Evolutionary conservation across 2,797 vertebrate genomes (phyloP).

Genomic region (Dendrocincla fuliginosa): DNA sequence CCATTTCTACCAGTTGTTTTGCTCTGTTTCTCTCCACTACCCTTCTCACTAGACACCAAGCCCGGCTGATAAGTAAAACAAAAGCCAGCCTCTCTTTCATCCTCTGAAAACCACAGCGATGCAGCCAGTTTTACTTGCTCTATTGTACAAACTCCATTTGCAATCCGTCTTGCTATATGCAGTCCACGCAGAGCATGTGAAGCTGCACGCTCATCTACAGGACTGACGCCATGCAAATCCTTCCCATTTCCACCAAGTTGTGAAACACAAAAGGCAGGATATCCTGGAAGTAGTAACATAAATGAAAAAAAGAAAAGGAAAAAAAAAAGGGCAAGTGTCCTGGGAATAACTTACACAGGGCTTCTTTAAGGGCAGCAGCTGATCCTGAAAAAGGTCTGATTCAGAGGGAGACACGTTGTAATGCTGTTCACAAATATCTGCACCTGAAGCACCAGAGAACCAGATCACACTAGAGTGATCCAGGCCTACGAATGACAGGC

Average conservation of each 20-base stretch:
- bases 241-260: background rate
- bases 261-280: slow-evolving; percentile 54
- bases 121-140: slow-evolving; percentile 56
- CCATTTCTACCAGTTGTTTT: background rate
- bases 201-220: background rate
- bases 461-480: background rate
- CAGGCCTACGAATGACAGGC: background rate
- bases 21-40: background rate
- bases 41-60: background rate
- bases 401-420: background rate
- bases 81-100: background rate
- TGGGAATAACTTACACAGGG: background rate
- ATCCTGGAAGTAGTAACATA: slow-evolving; percentile 19
- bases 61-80: background rate
- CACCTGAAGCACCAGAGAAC: background rate
- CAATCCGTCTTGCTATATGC: background rate
- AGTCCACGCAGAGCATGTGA: background rate
- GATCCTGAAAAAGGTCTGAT: background rate
- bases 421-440: background rate
- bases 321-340: background rate
- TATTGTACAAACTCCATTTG: slow-evolving; percentile 9
- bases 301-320: background rate
- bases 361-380: background rate
- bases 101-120: background rate
- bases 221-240: slow-evolving; percentile 38